Base-by-base conservation (phyloP, 2,888 invertebrate species). In the Megalurothrips usitatus region DNA sequence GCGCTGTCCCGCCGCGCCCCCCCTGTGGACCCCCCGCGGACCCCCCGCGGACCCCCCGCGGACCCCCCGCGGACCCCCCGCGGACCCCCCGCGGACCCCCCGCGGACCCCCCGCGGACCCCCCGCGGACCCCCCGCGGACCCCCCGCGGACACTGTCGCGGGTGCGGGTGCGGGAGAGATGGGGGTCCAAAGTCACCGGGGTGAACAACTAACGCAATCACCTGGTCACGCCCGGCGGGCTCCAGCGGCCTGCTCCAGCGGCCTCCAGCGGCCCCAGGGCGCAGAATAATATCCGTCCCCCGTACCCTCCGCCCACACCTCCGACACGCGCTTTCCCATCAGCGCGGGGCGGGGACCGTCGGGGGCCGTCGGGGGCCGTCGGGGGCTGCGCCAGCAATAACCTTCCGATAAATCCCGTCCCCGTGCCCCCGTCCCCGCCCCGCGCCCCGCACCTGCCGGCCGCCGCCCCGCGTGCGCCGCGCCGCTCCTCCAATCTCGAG, bases 181-280 rank as follows among this genome's bases (percentile, higher is more conserved):
- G 34, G 6, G 34, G 34, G 34, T 43, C 34, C 34, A 43, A n/a
- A 10, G 58, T 58, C 58, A 17, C 58, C 6, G 58, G 58, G 58
- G 58, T 58, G 19, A 58, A 58, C 58, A 58, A 58, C 58, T 58
- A 58, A 58, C 58, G 58, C 58, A 58, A 58, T 58, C 17, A 58
- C 58, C 58, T 58, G 58, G 17, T 17, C 4, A 17, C 17, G 58
- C 58, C 58, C 58, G 19, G 19, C 2, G 52, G 52, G 1, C 58
- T 43, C 6, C 14, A 8, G 58, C 14, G 2, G 3, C 34, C 34
- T 43, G 6, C n/a, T n/a, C n/a, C n/a, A n/a, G n/a, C n/a, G n/a
- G n/a, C 34, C 34, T 43, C 6, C 52, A 58, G 58, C 58, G n/a
- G n/a, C n/a, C n/a, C n/a, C 58, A 11, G 58, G 58, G 58, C 17